Percentiles rank a stretch among this genome's conserved stretches.
phyloP scores from a whole-genome alignment of 2,113 vertebrate species.

The Ciconia boyciana region DNA sequence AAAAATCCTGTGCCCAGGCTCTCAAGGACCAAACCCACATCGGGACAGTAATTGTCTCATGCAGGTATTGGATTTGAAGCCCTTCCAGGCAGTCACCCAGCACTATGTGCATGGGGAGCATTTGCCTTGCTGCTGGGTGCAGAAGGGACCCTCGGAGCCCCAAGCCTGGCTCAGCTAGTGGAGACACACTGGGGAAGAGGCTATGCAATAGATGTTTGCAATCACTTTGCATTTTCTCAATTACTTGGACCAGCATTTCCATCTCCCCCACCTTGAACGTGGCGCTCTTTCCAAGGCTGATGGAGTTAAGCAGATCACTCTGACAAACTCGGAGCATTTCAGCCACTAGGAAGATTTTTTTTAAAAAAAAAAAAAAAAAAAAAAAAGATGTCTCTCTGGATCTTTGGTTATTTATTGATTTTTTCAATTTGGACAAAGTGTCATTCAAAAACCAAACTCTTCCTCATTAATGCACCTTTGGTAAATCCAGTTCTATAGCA shows the following conservation, averaged over 20 bases:
- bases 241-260: background rate
- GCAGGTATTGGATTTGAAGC: background rate
- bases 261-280: too few relatives aligned
- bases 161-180: accelerated
- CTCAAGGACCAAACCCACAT: background rate
- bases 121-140: background rate
- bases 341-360: too few relatives aligned
- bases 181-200: accelerated
- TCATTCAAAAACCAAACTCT: background rate
- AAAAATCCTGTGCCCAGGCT: background rate
- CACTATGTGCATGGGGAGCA: accelerated
- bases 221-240: background rate
- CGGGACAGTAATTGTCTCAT: accelerated
- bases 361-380: background rate
- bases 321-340: background rate
- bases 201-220: background rate
- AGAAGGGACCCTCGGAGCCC: background rate
- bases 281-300: background rate
- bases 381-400: background rate
- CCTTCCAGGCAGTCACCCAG: background rate
- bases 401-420: constrained; percentile 1
- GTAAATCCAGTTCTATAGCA: background rate
- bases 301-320: background rate
- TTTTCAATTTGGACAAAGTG: background rate
- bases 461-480: background rate